Conservation (phyloP, 2,888 invertebrate genomes). For the Pogonocherus hispidulus region DNA sequence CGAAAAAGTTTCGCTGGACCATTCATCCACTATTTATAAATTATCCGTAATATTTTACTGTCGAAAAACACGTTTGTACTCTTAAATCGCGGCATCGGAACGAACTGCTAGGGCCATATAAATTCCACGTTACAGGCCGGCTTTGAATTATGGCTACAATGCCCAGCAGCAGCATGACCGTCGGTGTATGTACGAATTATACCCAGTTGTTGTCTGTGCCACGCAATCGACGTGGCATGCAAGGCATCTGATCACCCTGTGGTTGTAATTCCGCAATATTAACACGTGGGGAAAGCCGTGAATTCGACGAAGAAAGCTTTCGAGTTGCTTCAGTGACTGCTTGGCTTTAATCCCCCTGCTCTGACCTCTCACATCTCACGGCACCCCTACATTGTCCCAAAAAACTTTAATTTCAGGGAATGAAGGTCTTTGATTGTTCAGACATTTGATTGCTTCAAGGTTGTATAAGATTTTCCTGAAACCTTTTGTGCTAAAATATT, state of each 20-base stretch:
- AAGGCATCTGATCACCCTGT: slow-evolving; percentile 25
- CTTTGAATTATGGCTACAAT: neutral
- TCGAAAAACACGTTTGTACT: slow-evolving; percentile 1
- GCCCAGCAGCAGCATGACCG: neutral
- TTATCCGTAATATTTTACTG: slow-evolving; percentile 1
- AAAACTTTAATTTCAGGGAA: too few relatives aligned
- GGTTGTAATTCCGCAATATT: slow-evolving; percentile 7
- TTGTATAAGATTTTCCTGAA: too few relatives aligned
- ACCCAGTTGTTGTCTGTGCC: neutral
- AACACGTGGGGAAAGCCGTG: neutral
- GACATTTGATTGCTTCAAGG: too few relatives aligned
- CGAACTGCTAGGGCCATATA: neutral
- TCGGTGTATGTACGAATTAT: neutral
- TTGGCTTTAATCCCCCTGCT: neutral
- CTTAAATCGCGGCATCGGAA: neutral
- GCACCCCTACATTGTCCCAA: too few relatives aligned
- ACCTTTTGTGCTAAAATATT: too few relatives aligned
- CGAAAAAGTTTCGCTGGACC: too few relatives aligned
- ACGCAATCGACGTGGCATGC: slow-evolving; percentile 23
- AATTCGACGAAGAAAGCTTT: neutral
- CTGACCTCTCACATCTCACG: too few relatives aligned
- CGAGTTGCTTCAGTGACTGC: neutral
- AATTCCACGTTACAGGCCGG: neutral
- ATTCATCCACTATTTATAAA: neutral
- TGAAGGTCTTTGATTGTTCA: too few relatives aligned